phyloP scores from a whole-genome alignment of 1,140 invertebrate genomes.

The Armadillidium nasatum region DNA sequence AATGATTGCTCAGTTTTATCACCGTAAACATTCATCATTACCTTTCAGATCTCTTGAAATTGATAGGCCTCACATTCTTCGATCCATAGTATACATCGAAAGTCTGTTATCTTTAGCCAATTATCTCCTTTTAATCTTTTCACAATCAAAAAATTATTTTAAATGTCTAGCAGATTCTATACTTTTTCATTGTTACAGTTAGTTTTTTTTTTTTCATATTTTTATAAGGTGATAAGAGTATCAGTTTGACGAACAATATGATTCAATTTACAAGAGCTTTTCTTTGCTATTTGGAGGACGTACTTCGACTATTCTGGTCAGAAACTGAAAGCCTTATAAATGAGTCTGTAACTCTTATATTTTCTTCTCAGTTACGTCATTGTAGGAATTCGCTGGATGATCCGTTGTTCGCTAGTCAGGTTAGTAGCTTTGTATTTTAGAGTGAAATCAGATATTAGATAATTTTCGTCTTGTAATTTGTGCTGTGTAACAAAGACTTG shows the following conservation, averaged over 20 bases:
- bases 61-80: too few species aligned
- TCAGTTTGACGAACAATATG: conserved; percentile 66
- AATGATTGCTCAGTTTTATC: too few species aligned
- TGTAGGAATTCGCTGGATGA: conserved; percentile 58
- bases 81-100: too few species aligned
- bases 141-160: too few species aligned
- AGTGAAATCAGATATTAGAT: too few species aligned
- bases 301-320: conserved; percentile 61
- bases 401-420: conserved; percentile 58
- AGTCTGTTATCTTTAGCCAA: too few species aligned
- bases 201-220: not conserved
- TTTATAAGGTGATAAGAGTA: conserved; percentile 59
- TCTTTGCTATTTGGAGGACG: conserved; percentile 62
- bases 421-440: conserved; percentile 46
- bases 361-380: conserved; percentile 63
- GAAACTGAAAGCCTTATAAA: conserved; percentile 62
- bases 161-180: too few species aligned
- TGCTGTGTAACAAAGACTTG: too few species aligned
- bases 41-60: too few species aligned
- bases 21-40: too few species aligned
- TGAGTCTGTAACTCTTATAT: conserved; percentile 60
- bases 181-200: not conserved
- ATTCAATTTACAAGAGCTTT: conserved; percentile 65
- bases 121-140: too few species aligned
- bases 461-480: too few species aligned